These are phyloP conservation scores for Danionella dracula DNA, from an alignment of 2,797 vertebrate species.

Conservation along the genomic window DNA sequence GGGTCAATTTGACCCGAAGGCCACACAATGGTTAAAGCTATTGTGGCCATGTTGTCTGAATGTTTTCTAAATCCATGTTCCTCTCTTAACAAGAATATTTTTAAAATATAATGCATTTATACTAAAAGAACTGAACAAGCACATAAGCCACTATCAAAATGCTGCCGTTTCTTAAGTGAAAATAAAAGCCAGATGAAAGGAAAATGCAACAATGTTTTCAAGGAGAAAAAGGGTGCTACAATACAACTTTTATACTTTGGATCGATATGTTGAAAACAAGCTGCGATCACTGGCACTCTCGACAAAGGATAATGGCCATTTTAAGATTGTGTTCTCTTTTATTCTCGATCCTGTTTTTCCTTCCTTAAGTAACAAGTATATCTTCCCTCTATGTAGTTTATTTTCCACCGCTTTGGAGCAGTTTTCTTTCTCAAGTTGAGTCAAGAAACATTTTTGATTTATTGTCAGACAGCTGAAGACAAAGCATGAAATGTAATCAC, in stretches of 20 bases:
- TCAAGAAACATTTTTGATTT: neutral
- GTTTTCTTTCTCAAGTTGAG: neutral
- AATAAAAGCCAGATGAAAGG: neutral
- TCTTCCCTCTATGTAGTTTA: neutral
- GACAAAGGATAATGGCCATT: conserved; percentile 17
- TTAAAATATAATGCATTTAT: no score
- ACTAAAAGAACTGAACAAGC: no score
- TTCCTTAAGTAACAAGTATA: neutral
- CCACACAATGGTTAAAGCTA: no score
- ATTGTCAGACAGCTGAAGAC: conserved; percentile 4
- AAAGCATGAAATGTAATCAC: neutral
- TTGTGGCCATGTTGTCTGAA: no score
- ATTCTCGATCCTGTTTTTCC: neutral
- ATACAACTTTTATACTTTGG: conserved; percentile 18
- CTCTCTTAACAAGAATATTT: no score
- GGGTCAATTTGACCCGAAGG: no score
- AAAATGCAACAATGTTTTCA: conserved; percentile 3
- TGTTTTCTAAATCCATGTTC: no score
- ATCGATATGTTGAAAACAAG: conserved; percentile 20
- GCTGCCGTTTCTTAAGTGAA: neutral
- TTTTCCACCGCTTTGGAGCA: neutral
- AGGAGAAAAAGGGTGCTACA: conserved; percentile 6
- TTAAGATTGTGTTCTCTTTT: conserved; percentile 14
- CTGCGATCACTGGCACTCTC: conserved; percentile 13
- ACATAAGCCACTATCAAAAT: no score